Base-by-base conservation (phyloP, 2,113 vertebrate species). In the Aphyosemion australe region DNA sequence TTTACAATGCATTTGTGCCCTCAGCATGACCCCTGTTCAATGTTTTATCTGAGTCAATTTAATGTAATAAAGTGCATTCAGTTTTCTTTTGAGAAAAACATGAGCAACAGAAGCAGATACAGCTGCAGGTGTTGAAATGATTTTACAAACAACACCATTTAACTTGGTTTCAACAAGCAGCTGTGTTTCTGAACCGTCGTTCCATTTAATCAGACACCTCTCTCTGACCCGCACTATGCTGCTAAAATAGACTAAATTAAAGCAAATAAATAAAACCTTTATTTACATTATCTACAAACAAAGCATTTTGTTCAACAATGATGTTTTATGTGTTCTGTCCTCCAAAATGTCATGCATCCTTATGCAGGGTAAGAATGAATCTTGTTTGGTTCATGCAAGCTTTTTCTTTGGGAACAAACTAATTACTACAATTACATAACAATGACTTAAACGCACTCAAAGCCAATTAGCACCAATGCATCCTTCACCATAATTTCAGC, bases 51-150 rank as follows among this genome's bases (percentile, higher is more conserved):
- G 47, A 45, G n/a, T 61, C 72, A 21, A 78, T 82, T 79, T 79
- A 84, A 81, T 83, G 69, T 76, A 85, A 74, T 80, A 71, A 83
- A 82, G 72, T 53, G 31, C 65, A 74, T 72, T 60, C 78, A 64
- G 79, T 85, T 37, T 78, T 78, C 43, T 72, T 50, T 56, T 63
- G 65, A 78, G 79, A 51, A 74, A 84, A 79, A 70, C 69, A 82
- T 47, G 52, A 68, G 69, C 42, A 55, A 16, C 16, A 34, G 19
- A 61, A 48, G 70, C 50, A 21, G 12, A 68, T 43, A 15, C 2
- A 5, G 65, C 58, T 64, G 46, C 12, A 55, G 34, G 34, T 10
- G 34, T 37, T 37, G 34, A 37, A 31, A 39, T n/a, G 39, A 63
- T 77, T 79, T 68, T 61, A 76, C 49, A 67, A 60, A 72, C 47